Percentiles rank a stretch among this genome's conserved stretches.
These are phyloP conservation scores for Griposia aprilina DNA, from an alignment of 2,888 invertebrate species.

Conservation along the genomic window DNA sequence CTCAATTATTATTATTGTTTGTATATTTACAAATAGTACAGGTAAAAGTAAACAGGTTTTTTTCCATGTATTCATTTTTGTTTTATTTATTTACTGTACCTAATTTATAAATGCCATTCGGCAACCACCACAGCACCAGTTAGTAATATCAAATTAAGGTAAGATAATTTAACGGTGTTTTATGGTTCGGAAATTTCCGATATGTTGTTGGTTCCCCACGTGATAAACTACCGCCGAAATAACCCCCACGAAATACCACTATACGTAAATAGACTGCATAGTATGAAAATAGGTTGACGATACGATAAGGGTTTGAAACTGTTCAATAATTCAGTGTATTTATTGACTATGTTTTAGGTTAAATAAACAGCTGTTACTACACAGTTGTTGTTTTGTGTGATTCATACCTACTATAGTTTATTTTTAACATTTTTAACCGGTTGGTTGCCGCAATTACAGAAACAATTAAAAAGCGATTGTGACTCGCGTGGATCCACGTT, in stretches of 20 bases:
- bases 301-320: slow-evolving; percentile 24
- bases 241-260: slow-evolving; percentile 45
- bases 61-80: neutral
- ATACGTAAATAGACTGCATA: slow-evolving; percentile 29
- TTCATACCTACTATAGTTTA: too few relatives aligned
- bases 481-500: too few relatives aligned
- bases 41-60: slow-evolving; percentile 7
- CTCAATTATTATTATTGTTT: neutral
- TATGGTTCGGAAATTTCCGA: slow-evolving; percentile 77
- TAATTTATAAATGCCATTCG: neutral
- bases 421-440: too few relatives aligned
- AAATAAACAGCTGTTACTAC: neutral
- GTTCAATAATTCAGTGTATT: slow-evolving; percentile 16
- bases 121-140: neutral
- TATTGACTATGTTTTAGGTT: neutral
- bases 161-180: slow-evolving; percentile 69
- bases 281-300: slow-evolving; percentile 23
- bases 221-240: slow-evolving; percentile 67
- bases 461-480: too few relatives aligned
- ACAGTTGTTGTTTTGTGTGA: neutral
- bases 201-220: slow-evolving; percentile 67
- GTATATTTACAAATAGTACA: slow-evolving; percentile 16
- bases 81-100: neutral
- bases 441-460: too few relatives aligned
- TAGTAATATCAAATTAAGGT: slow-evolving; percentile 60